Conservation (phyloP, 2,888 invertebrate genomes). For the Andrena dorsata region DNA sequence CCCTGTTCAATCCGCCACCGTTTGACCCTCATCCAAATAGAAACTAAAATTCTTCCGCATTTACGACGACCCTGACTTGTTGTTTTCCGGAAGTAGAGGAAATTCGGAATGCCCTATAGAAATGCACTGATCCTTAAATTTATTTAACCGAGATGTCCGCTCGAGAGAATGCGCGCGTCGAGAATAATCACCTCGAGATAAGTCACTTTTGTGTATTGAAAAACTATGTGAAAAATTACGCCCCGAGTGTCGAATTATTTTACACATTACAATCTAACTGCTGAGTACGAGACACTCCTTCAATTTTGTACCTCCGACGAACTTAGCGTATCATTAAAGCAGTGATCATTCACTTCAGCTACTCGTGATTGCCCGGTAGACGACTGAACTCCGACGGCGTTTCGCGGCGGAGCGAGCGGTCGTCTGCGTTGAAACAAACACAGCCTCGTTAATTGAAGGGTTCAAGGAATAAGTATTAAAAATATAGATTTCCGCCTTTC, state of each 20-base stretch:
- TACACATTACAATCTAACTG: conserved; percentile 58
- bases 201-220: conserved; percentile 77
- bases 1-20: conserved; percentile 6
- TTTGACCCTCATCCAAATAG: conserved; percentile 23
- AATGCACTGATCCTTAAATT: conserved; percentile 76
- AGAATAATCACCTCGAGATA: conserved; percentile 69
- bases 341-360: conserved; percentile 58
- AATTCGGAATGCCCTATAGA: conserved; percentile 78
- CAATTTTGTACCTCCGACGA: conserved; percentile 69
- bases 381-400: conserved; percentile 53
- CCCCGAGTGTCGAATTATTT: conserved; percentile 61
- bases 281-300: conserved; percentile 59
- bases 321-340: conserved; percentile 62
- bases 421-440: conserved; percentile 70
- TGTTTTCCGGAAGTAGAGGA: conserved; percentile 55
- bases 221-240: conserved; percentile 73
- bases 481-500: conserved; percentile 64
- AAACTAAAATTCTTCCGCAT: conserved; percentile 48
- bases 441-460: conserved; percentile 78
- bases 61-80: conserved; percentile 53
- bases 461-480: conserved; percentile 77
- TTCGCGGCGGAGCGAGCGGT: conserved; percentile 56
- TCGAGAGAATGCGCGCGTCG: conserved; percentile 62
- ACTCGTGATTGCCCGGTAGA: conserved; percentile 67
- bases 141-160: conserved; percentile 51